A percentile compares a stretch with the other conserved stretches of the same genome.
These are phyloP conservation scores for Synanthedon formicaeformis DNA, from an alignment of 2,888 invertebrate genomes.

Conservation along the genomic window DNA sequence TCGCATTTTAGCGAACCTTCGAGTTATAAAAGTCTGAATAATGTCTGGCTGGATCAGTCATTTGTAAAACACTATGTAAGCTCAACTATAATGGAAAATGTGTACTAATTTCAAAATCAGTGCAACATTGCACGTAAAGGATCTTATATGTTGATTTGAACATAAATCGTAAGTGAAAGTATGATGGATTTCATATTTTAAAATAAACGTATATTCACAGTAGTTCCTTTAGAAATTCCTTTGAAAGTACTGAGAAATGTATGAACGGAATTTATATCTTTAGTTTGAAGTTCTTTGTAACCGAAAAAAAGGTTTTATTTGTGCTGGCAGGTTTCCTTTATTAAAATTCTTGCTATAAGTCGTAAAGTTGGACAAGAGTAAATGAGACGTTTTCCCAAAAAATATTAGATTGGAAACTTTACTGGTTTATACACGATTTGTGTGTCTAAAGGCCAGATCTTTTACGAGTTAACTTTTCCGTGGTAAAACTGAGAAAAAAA, in stretches of 20 bases:
- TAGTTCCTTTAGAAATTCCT: too few species aligned
- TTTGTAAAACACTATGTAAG: too few species aligned
- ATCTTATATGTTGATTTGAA: too few species aligned
- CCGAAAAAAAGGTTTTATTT: background rate
- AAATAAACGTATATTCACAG: too few species aligned
- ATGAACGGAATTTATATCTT: background rate
- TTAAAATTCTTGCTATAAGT: slow-evolving; percentile 46
- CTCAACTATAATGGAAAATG: too few species aligned
- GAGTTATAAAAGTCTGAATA: too few species aligned
- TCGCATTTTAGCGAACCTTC: too few species aligned
- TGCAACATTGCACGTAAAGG: too few species aligned
- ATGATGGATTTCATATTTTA: too few species aligned
- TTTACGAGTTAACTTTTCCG: slow-evolving; percentile 53
- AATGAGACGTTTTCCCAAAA: slow-evolving; percentile 36
- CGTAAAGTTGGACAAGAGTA: slow-evolving; percentile 30
- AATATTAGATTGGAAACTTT: slow-evolving; percentile 28
- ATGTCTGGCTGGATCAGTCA: too few species aligned
- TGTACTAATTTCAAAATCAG: too few species aligned
- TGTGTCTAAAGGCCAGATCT: slow-evolving; percentile 31
- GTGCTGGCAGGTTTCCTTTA: slow-evolving; percentile 24
- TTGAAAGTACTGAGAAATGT: background rate
- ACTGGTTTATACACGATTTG: slow-evolving; percentile 33
- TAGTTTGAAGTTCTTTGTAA: background rate
- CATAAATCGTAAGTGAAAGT: too few species aligned
- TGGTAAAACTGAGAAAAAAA: slow-evolving; percentile 33